phyloP scores from a whole-genome alignment of 2,797 vertebrate species.

The Fistularia commersonii region DNA sequence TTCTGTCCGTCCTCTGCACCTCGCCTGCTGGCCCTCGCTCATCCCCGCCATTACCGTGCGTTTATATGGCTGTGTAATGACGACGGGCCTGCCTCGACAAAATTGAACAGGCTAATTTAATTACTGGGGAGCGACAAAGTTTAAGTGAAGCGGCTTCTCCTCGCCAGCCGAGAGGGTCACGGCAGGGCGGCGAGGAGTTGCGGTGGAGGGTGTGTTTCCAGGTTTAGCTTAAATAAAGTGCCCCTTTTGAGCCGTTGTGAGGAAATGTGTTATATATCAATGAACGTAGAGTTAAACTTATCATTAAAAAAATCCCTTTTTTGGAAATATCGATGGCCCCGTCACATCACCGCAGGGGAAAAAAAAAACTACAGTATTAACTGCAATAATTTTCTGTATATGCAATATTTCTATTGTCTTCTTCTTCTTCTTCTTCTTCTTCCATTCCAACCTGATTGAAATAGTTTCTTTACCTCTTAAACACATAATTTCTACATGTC shows the following conservation, averaged over 20 bases:
- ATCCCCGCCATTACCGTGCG: conserved; percentile 36
- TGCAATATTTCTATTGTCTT: no score
- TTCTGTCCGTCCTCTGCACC: conserved; percentile 16
- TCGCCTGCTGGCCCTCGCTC: conserved; percentile 26
- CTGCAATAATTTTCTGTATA: no score
- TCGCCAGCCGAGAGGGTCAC: conserved; percentile 55
- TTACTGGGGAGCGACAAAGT: conserved; percentile 70
- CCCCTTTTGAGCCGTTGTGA: neutral
- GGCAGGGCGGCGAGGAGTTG: conserved; percentile 37
- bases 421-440: no score
- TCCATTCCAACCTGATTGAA: no score
- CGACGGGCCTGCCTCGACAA: conserved; percentile 60
- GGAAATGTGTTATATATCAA: conserved; percentile 1
- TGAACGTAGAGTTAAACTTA: no score
- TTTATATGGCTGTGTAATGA: conserved; percentile 66
- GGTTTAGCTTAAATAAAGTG: neutral
- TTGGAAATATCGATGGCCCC: no score
- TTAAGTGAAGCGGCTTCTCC: conserved; percentile 67
- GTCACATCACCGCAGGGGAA: no score
- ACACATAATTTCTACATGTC: no score
- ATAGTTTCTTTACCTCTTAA: no score
- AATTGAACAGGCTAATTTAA: conserved; percentile 73
- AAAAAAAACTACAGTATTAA: no score
- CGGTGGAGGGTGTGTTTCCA: neutral
- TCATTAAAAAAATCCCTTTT: no score